Evolutionary conservation across 2,113 vertebrate species (phyloP).

Genomic region (Egretta garzetta): DNA sequence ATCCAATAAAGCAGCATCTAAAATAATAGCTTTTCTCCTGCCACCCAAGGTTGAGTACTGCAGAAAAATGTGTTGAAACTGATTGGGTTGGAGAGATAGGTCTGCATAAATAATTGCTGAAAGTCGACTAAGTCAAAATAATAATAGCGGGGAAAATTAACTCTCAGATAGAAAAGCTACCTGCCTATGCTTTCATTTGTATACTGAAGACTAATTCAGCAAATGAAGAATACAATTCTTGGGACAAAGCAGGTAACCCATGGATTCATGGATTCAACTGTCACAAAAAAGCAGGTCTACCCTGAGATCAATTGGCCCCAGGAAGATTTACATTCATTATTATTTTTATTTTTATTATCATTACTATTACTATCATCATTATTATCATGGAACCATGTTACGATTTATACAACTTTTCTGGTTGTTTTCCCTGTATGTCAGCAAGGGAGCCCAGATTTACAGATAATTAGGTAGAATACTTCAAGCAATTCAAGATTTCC

Average conservation of each 20-base stretch:
- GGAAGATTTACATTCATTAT: conserved; percentile 55
- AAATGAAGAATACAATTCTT: background rate
- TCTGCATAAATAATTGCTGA: conserved; percentile 44
- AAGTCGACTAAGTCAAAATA: conserved; percentile 52
- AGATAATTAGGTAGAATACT: conserved; percentile 52
- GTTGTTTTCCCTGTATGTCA: background rate
- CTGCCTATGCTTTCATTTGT: background rate
- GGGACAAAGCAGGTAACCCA: background rate
- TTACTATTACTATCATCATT: conserved; percentile 4
- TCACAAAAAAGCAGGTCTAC: background rate
- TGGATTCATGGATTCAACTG: background rate
- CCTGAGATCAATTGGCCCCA: conserved; percentile 23
- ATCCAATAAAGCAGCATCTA: background rate
- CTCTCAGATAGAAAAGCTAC: conserved; percentile 6
- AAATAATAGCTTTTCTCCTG: conserved; percentile 15
- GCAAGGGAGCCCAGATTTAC: background rate
- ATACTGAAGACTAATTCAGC: background rate
- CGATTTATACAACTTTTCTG: conserved; percentile 38
- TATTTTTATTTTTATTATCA: conserved; percentile 47
- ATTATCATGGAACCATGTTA: background rate
- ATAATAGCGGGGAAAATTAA: conserved; percentile 32
- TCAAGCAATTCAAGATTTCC: background rate
- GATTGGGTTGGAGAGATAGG: conserved; percentile 18
- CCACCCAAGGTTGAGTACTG: background rate
- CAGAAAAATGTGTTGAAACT: conserved; percentile 16